These are phyloP conservation scores for Stichodactyla mertensii DNA, from an alignment of 64 coral and sea anemone species.

Conservation along the genomic window DNA sequence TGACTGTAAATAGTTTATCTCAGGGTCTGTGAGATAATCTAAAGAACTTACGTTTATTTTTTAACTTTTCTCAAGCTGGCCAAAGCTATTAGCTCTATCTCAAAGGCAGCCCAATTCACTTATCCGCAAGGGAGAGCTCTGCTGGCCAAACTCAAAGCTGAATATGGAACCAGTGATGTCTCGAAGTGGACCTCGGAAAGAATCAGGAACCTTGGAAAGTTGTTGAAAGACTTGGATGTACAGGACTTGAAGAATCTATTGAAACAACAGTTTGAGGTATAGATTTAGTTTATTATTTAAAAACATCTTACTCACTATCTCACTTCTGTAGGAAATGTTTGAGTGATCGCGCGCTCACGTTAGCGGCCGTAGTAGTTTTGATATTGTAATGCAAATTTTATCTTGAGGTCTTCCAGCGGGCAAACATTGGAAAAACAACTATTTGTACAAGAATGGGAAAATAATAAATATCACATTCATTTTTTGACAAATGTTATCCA, in stretches of 20 bases:
- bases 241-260: constrained; percentile 50
- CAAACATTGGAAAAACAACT: too few species aligned
- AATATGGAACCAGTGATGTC: constrained; percentile 27
- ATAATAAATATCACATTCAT: too few species aligned
- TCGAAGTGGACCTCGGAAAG: constrained; percentile 48
- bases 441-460: too few species aligned
- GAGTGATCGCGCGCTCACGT: too few species aligned
- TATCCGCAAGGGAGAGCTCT: constrained; percentile 58
- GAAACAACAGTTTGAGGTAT: constrained; percentile 67
- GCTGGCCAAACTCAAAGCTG: constrained; percentile 61
- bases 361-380: too few species aligned
- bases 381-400: too few species aligned
- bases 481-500: too few species aligned
- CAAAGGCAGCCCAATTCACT: constrained; percentile 48
- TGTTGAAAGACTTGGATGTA: constrained; percentile 59
- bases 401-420: too few species aligned
- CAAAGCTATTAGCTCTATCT: constrained; percentile 35
- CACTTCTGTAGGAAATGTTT: too few species aligned
- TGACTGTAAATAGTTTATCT: too few species aligned
- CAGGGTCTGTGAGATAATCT: too few species aligned
- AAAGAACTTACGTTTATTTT: too few species aligned
- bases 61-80: constrained; percentile 28
- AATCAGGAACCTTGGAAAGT: constrained; percentile 60
- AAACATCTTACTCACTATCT: not conserved
- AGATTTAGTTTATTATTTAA: not conserved